Evolutionary conservation across 2,888 invertebrate genomes (phyloP).

Genomic region (Lepidocyrtoides sp.): DNA sequence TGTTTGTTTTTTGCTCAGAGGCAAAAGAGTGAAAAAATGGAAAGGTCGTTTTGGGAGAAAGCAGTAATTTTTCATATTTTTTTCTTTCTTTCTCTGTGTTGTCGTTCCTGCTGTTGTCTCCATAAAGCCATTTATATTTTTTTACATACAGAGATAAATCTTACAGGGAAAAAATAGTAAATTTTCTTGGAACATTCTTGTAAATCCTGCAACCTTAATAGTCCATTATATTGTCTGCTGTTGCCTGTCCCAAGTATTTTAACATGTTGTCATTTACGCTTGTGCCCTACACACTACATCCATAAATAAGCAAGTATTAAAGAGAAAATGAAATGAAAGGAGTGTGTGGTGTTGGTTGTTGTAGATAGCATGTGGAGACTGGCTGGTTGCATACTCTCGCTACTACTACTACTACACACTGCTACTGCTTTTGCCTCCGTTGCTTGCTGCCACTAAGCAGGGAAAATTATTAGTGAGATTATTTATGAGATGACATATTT

Average conservation of each 20-base stretch:
- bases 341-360: background rate
- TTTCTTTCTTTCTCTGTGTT: background rate
- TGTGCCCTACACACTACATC: slow-evolving; percentile 27
- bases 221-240: slow-evolving; percentile 46
- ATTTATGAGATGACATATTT: slow-evolving; percentile 79
- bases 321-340: slow-evolving; percentile 47
- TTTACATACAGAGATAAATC: slow-evolving; percentile 29
- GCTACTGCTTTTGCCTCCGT: no score
- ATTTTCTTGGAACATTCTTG: slow-evolving; percentile 35
- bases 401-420: background rate
- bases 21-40: slow-evolving; percentile 28
- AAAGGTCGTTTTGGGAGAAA: slow-evolving; percentile 62
- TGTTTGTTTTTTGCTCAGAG: background rate
- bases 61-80: slow-evolving; percentile 39
- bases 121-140: background rate
- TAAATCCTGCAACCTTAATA: slow-evolving; percentile 45
- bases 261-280: slow-evolving; percentile 48
- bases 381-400: background rate
- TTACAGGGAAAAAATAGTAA: slow-evolving; percentile 34
- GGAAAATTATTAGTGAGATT: slow-evolving; percentile 76
- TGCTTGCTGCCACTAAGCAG: slow-evolving; percentile 13
- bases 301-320: background rate
- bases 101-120: background rate
- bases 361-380: background rate
- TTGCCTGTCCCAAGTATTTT: slow-evolving; percentile 46